phyloP scores from a whole-genome alignment of 1,140 invertebrate species.

The Pogonomyrmex californicus region DNA sequence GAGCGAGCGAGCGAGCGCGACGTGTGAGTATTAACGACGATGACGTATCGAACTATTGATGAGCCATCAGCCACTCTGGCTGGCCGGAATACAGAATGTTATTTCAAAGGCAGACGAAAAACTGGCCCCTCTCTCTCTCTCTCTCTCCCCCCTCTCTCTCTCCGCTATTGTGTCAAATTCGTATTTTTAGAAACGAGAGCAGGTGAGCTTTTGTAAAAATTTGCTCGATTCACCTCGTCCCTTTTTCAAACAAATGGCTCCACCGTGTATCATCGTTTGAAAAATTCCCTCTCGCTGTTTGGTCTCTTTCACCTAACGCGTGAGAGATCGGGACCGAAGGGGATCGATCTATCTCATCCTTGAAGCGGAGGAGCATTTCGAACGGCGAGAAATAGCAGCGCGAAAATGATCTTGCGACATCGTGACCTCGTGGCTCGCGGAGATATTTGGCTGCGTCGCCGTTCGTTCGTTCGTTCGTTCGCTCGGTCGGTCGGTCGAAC shows the following conservation, averaged over 20 bases:
- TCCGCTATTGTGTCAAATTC: neutral
- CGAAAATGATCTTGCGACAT: constrained; percentile 68
- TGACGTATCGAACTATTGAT: constrained; percentile 12
- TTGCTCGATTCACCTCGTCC: too few relatives aligned
- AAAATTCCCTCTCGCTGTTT: too few relatives aligned
- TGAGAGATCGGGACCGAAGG: neutral
- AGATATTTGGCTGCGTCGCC: constrained; percentile 67
- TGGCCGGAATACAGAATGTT: neutral
- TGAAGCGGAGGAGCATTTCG: neutral
- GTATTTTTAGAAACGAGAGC: neutral
- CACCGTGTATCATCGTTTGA: too few relatives aligned
- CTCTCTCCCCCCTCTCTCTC: too few relatives aligned
- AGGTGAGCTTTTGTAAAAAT: neutral
- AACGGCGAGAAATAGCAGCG: constrained; percentile 68
- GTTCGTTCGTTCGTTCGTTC: too few relatives aligned
- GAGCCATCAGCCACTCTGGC: neutral
- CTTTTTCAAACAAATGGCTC: too few relatives aligned
- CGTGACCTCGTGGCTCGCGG: constrained; percentile 73
- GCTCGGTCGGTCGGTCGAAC: too few relatives aligned
- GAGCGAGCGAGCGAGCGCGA: neutral
- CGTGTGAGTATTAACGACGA: neutral
- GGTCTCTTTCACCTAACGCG: too few relatives aligned
- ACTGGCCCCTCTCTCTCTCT: too few relatives aligned
- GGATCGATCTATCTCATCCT: constrained; percentile 1
- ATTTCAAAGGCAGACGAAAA: neutral